Evolutionary conservation across 2,888 invertebrate genomes (phyloP).

Genomic region (Spilarctia lutea): DNA sequence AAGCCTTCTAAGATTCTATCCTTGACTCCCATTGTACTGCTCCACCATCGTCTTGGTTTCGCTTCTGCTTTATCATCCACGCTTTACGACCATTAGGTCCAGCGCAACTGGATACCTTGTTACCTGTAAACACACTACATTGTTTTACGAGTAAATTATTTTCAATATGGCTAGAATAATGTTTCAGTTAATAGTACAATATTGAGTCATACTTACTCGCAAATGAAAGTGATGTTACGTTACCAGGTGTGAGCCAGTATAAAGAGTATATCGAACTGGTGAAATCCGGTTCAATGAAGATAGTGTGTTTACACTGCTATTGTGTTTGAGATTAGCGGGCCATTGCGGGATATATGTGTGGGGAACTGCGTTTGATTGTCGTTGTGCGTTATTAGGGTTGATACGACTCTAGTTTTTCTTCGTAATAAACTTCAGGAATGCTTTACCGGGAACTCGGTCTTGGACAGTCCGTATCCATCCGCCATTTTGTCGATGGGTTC

Average conservation of each 20-base stretch:
- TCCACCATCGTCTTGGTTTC: background rate
- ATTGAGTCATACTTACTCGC: constrained; percentile 14
- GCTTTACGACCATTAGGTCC: background rate
- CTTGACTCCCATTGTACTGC: background rate
- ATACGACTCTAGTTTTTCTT: background rate
- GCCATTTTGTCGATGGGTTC: too few relatives aligned
- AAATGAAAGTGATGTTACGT: constrained; percentile 11
- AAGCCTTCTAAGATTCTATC: background rate
- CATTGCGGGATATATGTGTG: constrained; percentile 53
- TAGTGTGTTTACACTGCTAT: constrained; percentile 43
- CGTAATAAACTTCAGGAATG: background rate
- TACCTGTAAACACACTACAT: background rate
- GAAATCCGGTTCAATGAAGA: constrained; percentile 47
- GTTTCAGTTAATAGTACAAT: background rate
- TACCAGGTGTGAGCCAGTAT: constrained; percentile 43
- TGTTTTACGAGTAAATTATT: background rate
- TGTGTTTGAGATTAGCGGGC: constrained; percentile 48
- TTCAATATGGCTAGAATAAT: background rate
- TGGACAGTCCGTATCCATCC: too few relatives aligned
- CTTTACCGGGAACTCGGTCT: background rate
- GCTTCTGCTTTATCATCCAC: background rate
- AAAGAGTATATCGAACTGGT: constrained; percentile 29
- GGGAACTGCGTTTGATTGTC: constrained; percentile 31
- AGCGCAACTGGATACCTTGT: background rate
- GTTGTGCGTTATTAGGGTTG: constrained; percentile 50